Base-by-base conservation (phyloP, 2,888 invertebrate species). In the Malthinus seriepunctatus region DNA sequence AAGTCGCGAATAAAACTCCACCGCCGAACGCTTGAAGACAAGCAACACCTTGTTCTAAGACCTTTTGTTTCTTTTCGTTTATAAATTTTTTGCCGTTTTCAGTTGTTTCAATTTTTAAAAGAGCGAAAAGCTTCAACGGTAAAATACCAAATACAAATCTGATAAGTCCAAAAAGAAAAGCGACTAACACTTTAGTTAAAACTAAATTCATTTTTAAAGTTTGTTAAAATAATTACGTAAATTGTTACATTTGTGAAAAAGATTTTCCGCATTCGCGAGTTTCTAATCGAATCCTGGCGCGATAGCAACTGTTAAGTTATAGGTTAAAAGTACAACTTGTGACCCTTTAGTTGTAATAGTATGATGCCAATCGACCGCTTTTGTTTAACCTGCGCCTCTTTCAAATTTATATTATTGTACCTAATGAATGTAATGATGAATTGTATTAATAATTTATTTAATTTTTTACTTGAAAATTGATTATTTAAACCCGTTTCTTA, bases 1-100 rank as follows among this genome's bases (percentile, higher is more conserved):
- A 85, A 0, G 93, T 93, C 0, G 90, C 87, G 2, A 93, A 77
- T 2, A 93, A 81, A 12, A 93, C 89, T 1, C 93, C 93, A 4
- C 88, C 92, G 3, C 93, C 92, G 69, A 90, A 91, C 42, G 81
- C 76, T 64, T 79, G 79, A 50, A 81, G 74, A 47, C 78, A 63
- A 12, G 76, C 77, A 38, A 79, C 67, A 35, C 68, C 69, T 60
- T 75, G 75, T 11, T 71, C 73, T 3, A 78, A 73, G 64, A 72
- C 71, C 39, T 68, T 55, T 56, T 76, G 75, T 51, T 76, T 65
- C 59, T 66, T 70, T 39, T 72, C 68, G 55, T 76, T 76, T 32
- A 77, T 72, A 49, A 73, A 71, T 8, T 67, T 69, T 3, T 66
- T 66, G 2, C 69, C 69, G 39, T 73, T 70, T n/a, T 63, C 66